phyloP scores from a whole-genome alignment of 2,888 invertebrate species.

The Spicauda simplicius region DNA sequence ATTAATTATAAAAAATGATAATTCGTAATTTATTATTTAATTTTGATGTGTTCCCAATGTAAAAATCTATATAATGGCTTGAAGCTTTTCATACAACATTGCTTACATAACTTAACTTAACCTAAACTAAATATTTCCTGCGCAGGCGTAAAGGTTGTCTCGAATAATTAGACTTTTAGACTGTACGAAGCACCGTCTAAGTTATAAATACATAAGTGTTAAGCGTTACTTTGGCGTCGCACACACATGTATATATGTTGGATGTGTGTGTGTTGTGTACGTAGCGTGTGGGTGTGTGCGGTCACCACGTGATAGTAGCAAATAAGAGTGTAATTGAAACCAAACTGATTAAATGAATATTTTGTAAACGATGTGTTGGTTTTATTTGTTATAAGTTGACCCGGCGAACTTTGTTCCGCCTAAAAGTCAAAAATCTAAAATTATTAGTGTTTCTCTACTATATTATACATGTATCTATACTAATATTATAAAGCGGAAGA shows the following conservation, averaged over 20 bases:
- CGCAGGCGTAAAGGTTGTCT: not conserved
- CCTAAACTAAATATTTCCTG: not conserved
- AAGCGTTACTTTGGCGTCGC: slow-evolving; percentile 28
- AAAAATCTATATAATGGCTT: too few relatives aligned
- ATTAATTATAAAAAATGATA: too few relatives aligned
- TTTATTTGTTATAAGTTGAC: too few relatives aligned
- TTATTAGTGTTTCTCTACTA: too few relatives aligned
- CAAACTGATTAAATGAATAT: slow-evolving; percentile 42
- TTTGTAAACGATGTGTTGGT: slow-evolving; percentile 36
- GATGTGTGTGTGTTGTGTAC: not conserved
- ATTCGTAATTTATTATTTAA: too few relatives aligned
- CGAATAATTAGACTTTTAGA: slow-evolving; percentile 3
- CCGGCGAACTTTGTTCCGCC: too few relatives aligned
- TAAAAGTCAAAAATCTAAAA: too few relatives aligned
- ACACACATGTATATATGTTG: slow-evolving; percentile 12
- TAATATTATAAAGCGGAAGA: too few relatives aligned
- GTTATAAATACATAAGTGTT: not conserved
- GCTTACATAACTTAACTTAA: too few relatives aligned
- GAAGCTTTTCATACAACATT: too few relatives aligned
- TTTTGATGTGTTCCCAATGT: too few relatives aligned
- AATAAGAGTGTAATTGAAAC: slow-evolving; percentile 34
- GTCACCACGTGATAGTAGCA: slow-evolving; percentile 35
- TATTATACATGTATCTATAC: too few relatives aligned
- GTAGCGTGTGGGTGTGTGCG: slow-evolving; percentile 12
- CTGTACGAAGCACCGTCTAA: slow-evolving; percentile 7